Base-by-base conservation (phyloP, 2,888 invertebrate genomes). In the Aricia artaxerxes region DNA sequence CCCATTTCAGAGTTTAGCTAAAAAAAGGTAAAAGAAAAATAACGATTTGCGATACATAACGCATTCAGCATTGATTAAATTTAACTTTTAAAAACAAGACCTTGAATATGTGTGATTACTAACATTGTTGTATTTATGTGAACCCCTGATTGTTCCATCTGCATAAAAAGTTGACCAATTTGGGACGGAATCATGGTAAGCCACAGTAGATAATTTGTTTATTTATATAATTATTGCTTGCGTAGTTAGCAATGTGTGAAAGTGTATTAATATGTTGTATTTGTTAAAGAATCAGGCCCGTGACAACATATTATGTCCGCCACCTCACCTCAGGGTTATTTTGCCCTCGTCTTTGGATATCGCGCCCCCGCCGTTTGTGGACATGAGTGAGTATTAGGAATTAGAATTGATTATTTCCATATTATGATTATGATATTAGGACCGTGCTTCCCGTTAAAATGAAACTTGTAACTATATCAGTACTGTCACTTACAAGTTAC, bases 321-420 rank as follows among this genome's bases (percentile, higher is more conserved):
- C 92, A 83, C 86, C 90, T 78, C 93, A 93, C 81, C 87, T 94
- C 64, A 87, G 92, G 84, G 93, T 94, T 79, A 91, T 94, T 82
- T 85, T 94, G 82, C 93, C 94, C 53, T 83, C 89, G 16, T 82
- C 89, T 82, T 92, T 91, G 13, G 83, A 85, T 77, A 89, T 84
- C 84, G 85, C 91, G 86, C 90, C 92, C 81, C 91, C 92, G 73
- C 88, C 91, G 49, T 92, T 90, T 85, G 87, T 91, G 81, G 92
- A 92, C 81, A 87, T 92, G 82, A 90, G 93, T 94, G 84, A 87
- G 92, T 88, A 73, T 64, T 64, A 4, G 4, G 24, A 64, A 73
- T 64, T 64, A 4, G 4, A 9, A 64, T 24, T 61, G 24, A 61
- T 24, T 61, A 7, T 64, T 24, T 64, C 31, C 64, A 64, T 24